Evolutionary conservation across 1,140 invertebrate genomes (phyloP).

Genomic region (Drosophila subobscura): DNA sequence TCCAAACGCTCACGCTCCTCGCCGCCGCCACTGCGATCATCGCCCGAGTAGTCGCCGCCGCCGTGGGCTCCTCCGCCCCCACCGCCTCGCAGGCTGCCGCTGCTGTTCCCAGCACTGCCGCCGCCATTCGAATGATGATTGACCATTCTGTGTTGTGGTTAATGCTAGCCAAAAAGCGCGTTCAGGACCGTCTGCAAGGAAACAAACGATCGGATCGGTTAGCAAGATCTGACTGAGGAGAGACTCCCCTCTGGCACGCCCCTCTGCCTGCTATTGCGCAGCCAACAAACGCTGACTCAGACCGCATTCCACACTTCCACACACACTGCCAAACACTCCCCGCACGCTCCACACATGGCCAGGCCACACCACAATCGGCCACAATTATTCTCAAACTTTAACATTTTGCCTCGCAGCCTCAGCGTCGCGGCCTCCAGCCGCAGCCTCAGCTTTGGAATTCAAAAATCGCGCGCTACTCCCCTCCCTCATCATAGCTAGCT

Average conservation of each 20-base stretch:
- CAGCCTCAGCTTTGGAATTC: constrained; percentile 66
- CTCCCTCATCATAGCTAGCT: background rate
- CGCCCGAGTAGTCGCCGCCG: constrained; percentile 75
- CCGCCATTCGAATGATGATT: constrained; percentile 75
- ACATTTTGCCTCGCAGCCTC: constrained; percentile 65
- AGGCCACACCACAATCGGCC: constrained; percentile 39
- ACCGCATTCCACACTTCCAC: constrained; percentile 59
- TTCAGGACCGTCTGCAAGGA: constrained; percentile 1
- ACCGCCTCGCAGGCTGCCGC: constrained; percentile 49
- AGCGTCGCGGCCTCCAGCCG: constrained; percentile 23
- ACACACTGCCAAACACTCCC: constrained; percentile 21
- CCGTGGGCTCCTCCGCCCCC: constrained; percentile 64
- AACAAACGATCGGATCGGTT: background rate
- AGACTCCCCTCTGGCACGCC: constrained; percentile 2
- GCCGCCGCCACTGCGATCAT: constrained; percentile 76
- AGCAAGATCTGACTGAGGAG: too few species aligned
- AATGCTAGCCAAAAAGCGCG: background rate
- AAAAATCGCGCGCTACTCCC: constrained; percentile 56
- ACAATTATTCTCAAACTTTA: constrained; percentile 80
- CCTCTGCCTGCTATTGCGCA: constrained; percentile 59
- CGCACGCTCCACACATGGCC: constrained; percentile 46
- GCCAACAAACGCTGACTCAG: constrained; percentile 58
- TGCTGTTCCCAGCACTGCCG: constrained; percentile 69
- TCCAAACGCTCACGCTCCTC: constrained; percentile 75
- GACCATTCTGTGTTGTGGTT: constrained; percentile 43